These are phyloP conservation scores for Rhea pennata DNA, from an alignment of 2,113 vertebrate species.

Conservation along the genomic window DNA sequence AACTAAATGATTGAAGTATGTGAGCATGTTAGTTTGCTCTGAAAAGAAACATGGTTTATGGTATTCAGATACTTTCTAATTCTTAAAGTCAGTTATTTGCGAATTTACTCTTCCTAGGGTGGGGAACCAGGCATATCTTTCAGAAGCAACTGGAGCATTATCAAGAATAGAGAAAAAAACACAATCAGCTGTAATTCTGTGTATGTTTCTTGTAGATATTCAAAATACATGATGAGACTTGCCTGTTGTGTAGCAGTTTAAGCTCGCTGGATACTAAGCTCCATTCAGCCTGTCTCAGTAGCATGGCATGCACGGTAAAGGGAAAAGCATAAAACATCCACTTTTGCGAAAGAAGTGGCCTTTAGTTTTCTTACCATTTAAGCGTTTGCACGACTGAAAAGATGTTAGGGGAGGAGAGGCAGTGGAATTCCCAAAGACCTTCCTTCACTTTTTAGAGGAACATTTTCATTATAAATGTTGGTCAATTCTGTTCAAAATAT, in stretches of 20 bases:
- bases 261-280: background rate
- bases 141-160: conserved; percentile 14
- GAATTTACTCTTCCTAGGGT: background rate
- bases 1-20: background rate
- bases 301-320: background rate
- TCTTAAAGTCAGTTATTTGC: background rate
- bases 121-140: conserved; percentile 19
- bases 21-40: background rate
- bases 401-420: background rate
- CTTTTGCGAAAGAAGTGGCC: background rate
- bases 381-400: background rate
- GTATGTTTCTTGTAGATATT: conserved; percentile 46
- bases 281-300: background rate
- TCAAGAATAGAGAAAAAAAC: conserved; percentile 1
- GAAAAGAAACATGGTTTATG: background rate
- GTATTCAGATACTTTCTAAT: background rate
- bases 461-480: background rate
- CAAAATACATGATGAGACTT: conserved; percentile 29
- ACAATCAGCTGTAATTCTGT: background rate
- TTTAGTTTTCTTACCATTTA: background rate
- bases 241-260: conserved; percentile 13
- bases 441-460: background rate
- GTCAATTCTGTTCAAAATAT: background rate
- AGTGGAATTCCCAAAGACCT: background rate
- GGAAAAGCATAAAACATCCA: background rate